Percentiles rank a stretch among this genome's conserved stretches.
phyloP scores from a whole-genome alignment of 2,113 vertebrate species.

The Planiliza haematocheilus region DNA sequence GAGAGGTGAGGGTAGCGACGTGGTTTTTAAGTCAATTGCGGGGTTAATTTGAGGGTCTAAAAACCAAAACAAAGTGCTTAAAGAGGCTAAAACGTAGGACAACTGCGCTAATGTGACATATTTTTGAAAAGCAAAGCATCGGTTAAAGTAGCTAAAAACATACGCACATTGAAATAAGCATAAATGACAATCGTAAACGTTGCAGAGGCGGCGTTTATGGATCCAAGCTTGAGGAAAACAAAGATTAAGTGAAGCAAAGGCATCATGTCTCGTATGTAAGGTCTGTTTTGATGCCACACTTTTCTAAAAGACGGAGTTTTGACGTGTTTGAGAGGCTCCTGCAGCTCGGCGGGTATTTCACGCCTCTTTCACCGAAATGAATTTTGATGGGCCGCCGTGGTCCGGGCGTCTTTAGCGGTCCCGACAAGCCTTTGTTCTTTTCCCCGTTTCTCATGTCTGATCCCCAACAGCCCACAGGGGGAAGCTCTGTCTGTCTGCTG shows the following conservation, averaged over 20 bases:
- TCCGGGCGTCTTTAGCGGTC: slow-evolving; percentile 61
- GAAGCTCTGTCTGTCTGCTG: slow-evolving; percentile 42
- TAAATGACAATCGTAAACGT: too few relatives aligned
- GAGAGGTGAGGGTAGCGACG: too few relatives aligned
- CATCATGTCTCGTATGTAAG: background rate
- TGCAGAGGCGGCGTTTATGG: background rate
- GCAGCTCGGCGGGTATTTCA: slow-evolving; percentile 54
- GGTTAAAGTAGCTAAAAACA: too few relatives aligned
- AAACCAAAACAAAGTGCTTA: too few relatives aligned
- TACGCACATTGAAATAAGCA: too few relatives aligned
- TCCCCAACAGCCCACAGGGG: slow-evolving; percentile 64
- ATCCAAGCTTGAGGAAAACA: slow-evolving; percentile 6
- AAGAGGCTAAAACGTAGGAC: too few relatives aligned
- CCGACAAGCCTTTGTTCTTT: slow-evolving; percentile 75
- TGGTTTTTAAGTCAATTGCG: too few relatives aligned
- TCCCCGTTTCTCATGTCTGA: slow-evolving; percentile 68
- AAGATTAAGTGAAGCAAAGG: slow-evolving; percentile 10
- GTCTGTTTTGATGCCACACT: slow-evolving; percentile 21
- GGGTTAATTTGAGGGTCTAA: too few relatives aligned
- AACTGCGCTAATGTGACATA: too few relatives aligned
- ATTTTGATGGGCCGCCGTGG: slow-evolving; percentile 60
- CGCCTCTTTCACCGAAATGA: slow-evolving; percentile 57
- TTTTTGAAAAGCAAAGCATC: too few relatives aligned
- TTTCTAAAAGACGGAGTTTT: slow-evolving; percentile 32
- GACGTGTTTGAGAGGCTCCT: slow-evolving; percentile 52